These are phyloP conservation scores for Columba janthina DNA, from an alignment of 2,113 vertebrate genomes.

Conservation along the genomic window DNA sequence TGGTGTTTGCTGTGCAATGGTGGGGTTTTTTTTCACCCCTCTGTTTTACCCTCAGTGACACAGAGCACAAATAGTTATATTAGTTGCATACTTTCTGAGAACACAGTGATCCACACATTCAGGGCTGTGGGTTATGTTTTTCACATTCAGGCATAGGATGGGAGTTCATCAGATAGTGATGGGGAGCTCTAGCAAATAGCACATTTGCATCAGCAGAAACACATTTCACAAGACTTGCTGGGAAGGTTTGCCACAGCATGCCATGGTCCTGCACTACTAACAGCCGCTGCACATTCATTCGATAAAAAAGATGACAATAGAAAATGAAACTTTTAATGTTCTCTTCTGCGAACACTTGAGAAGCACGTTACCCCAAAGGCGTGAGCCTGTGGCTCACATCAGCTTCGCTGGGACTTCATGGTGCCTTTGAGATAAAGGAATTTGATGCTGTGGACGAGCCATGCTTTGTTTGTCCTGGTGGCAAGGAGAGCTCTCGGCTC, in stretches of 20 bases:
- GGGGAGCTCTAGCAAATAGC: neutral
- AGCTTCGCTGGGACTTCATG: neutral
- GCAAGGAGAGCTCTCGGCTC: neutral
- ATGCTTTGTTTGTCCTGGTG: neutral
- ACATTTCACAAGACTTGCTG: neutral
- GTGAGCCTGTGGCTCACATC: neutral
- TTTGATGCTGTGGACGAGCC: neutral
- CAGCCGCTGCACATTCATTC: neutral
- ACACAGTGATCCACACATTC: constrained; percentile 49
- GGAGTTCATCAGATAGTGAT: constrained; percentile 59
- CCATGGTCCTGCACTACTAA: neutral
- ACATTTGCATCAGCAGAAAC: constrained; percentile 37
- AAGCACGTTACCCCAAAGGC: neutral
- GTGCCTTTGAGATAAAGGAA: neutral
- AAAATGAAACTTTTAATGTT: constrained; percentile 50
- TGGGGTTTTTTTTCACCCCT: neutral
- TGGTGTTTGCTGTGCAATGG: neutral
- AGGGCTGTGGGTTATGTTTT: constrained; percentile 51
- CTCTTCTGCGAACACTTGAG: neutral
- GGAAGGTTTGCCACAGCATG: neutral
- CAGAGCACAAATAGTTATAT: constrained; percentile 4
- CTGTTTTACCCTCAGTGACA: neutral
- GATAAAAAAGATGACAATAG: neutral
- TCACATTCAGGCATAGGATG: neutral
- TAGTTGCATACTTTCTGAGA: constrained; percentile 69